Conservation (phyloP, 2,113 vertebrate species). For the Macquaria australasica region DNA sequence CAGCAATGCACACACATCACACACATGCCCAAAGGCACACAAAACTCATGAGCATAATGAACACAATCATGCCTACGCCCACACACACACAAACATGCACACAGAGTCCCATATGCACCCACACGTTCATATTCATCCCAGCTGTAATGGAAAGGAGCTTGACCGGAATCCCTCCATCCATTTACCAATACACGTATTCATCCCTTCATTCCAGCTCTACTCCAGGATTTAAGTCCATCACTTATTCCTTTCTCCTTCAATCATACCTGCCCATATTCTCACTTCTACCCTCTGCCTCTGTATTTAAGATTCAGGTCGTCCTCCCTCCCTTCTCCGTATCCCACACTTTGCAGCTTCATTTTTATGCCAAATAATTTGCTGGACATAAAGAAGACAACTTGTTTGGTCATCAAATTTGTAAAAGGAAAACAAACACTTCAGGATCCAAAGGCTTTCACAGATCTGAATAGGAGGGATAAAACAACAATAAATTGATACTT, state of each 20-base stretch:
- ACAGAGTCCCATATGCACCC: conserved; percentile 43
- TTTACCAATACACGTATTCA: conserved; percentile 57
- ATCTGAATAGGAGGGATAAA: conserved; percentile 3
- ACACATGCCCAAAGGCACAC: conserved; percentile 24
- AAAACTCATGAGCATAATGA: conserved; percentile 39
- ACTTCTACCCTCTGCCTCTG: neutral
- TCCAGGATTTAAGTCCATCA: conserved; percentile 13
- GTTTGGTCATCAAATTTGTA: neutral
- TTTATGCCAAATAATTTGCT: conserved; percentile 7
- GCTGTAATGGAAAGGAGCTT: conserved; percentile 52
- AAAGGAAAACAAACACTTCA: neutral
- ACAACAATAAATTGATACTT: neutral
- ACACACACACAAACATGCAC: conserved; percentile 26
- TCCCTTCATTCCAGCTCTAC: conserved; percentile 38
- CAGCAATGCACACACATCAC: conserved; percentile 13
- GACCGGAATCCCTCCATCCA: conserved; percentile 50
- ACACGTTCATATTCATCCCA: conserved; percentile 45
- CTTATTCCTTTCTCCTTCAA: conserved; percentile 19
- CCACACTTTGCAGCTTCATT: neutral
- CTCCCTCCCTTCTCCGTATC: neutral
- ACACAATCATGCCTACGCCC: conserved; percentile 21
- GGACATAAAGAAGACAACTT: conserved; percentile 11
- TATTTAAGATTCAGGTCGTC: conserved; percentile 38
- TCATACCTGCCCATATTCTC: conserved; percentile 2
- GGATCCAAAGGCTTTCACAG: neutral